These are phyloP conservation scores for Arion vulgaris DNA, from an alignment of 1,140 invertebrate species.

Conservation along the genomic window DNA sequence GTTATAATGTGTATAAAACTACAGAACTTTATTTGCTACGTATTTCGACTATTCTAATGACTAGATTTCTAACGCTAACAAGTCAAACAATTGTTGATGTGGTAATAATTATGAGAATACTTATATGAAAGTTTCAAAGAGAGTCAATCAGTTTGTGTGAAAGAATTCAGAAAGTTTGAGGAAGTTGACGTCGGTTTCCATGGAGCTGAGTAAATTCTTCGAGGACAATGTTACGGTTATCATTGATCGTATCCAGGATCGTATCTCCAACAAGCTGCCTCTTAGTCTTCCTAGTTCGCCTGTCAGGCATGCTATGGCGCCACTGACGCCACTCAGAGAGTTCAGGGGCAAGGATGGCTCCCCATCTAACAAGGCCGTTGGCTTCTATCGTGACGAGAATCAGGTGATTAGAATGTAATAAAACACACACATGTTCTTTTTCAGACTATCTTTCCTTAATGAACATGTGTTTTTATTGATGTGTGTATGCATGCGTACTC, in stretches of 20 bases:
- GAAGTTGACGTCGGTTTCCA: not conserved
- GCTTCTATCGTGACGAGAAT: not conserved
- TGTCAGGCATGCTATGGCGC: not conserved
- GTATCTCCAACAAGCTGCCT: constrained; percentile 1
- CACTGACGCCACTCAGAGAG: not conserved
- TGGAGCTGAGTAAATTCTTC: constrained; percentile 24
- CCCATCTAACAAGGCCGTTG: not conserved
- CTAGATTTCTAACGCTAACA: no score
- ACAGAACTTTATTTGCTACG: no score
- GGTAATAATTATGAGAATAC: no score
- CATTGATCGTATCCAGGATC: constrained; percentile 15
- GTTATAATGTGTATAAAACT: no score
- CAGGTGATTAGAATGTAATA: no score
- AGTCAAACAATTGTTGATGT: no score
- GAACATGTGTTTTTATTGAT: not conserved
- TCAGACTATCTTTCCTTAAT: no score
- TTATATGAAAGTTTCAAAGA: no score
- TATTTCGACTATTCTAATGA: no score
- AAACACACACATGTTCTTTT: no score
- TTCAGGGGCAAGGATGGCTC: not conserved
- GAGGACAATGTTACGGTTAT: constrained; percentile 15
- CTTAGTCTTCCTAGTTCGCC: constrained; percentile 6
- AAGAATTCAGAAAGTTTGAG: not conserved
- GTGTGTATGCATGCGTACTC: no score
- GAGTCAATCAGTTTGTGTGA: not conserved